Evolutionary conservation across 1,140 invertebrate species (phyloP).

Genomic region (Neodiprion virginianus): DNA sequence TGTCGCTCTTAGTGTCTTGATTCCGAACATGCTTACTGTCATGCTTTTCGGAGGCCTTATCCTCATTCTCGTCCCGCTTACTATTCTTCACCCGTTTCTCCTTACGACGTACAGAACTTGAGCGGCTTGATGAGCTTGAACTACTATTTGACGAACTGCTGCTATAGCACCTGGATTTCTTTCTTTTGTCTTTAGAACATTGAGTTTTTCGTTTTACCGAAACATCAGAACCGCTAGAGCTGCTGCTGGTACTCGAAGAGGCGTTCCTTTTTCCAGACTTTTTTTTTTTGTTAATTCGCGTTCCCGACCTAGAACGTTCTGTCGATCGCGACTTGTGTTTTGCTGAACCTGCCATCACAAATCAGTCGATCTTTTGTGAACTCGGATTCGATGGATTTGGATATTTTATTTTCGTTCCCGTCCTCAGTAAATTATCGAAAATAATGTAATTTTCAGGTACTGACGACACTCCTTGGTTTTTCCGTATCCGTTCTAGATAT

Average conservation of each 20-base stretch:
- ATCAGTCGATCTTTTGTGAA: background rate
- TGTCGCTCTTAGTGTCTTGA: slow-evolving; percentile 31
- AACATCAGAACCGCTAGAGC: slow-evolving; percentile 35
- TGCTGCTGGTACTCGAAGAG: slow-evolving; percentile 12
- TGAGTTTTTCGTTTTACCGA: slow-evolving; percentile 35
- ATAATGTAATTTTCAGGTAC: too few species aligned
- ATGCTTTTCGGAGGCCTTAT: too few species aligned
- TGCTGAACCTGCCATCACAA: slow-evolving; percentile 31
- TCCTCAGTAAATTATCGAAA: too few species aligned
- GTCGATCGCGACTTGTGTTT: slow-evolving; percentile 28
- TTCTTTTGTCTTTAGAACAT: slow-evolving; percentile 44
- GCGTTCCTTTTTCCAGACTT: slow-evolving; percentile 16
- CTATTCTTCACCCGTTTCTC: slow-evolving; percentile 18
- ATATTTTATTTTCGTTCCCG: too few species aligned
- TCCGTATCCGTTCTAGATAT: too few species aligned
- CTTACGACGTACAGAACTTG: slow-evolving; percentile 30
- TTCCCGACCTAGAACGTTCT: slow-evolving; percentile 12
- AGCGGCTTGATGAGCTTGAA: slow-evolving; percentile 38
- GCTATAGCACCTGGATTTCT: slow-evolving; percentile 33
- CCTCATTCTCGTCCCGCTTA: slow-evolving; percentile 2
- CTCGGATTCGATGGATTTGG: too few species aligned
- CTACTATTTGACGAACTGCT: slow-evolving; percentile 31
- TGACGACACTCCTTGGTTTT: too few species aligned
- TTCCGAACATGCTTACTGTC: too few species aligned
- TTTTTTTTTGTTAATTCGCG: slow-evolving; percentile 15